Conservation (phyloP, 1,140 invertebrate genomes). For the Apolygus lucorum region DNA sequence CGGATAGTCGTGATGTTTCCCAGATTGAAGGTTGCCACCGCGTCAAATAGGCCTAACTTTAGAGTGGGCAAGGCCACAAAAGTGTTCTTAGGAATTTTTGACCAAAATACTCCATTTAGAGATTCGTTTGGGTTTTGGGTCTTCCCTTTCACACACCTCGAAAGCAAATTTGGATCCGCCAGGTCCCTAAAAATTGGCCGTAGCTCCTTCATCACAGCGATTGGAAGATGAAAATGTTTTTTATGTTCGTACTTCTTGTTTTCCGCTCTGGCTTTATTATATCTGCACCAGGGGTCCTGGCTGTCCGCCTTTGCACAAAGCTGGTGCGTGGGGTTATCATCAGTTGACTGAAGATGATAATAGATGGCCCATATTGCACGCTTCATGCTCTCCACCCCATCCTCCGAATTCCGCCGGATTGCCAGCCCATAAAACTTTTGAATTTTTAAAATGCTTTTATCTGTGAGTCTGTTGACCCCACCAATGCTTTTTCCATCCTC, state of each 20-base stretch:
- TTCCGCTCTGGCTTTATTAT: neutral
- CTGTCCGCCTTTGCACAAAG: neutral
- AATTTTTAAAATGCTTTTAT: neutral
- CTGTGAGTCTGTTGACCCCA: neutral
- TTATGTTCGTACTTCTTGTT: neutral
- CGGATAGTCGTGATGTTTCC: neutral
- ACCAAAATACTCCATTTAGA: neutral
- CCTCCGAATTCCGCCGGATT: neutral
- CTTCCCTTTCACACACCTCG: neutral
- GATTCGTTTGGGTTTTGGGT: neutral
- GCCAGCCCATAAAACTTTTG: neutral
- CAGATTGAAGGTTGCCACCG: neutral
- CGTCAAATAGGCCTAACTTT: neutral
- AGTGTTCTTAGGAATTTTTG: neutral
- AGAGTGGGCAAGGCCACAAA: neutral
- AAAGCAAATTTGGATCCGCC: neutral
- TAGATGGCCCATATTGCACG: neutral
- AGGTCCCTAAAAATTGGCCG: neutral
- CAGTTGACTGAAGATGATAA: neutral
- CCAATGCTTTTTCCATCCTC: neutral
- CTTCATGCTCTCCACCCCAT: neutral
- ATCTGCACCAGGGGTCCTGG: neutral
- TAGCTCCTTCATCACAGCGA: neutral
- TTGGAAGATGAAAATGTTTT: neutral
- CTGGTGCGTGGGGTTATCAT: neutral